Evolutionary conservation across 2,113 vertebrate genomes (phyloP), one percentile per base, ranked within the genome.

Genomic region (Numenius arquata): DNA sequence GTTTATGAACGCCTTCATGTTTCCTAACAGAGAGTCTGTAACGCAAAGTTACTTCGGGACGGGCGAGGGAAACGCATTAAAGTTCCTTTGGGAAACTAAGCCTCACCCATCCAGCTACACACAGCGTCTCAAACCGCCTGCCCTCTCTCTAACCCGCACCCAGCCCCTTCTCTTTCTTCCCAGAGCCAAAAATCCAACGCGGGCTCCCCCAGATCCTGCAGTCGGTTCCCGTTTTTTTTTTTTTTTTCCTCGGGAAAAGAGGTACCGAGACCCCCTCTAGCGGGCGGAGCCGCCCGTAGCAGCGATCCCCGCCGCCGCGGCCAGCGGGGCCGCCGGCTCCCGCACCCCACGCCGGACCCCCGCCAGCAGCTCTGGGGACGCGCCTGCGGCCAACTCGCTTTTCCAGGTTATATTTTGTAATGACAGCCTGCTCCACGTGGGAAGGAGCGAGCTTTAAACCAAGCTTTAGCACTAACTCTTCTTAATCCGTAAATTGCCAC

Each of bases 221-320:
- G 20, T 23, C 34, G 0, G 11, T n/a, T 93, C 76, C 58, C 52
- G 1, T 17, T 61, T 50, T 62, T 45, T 25, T 17, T 55, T 66
- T 62, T 12, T 63, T 38, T 30, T 63, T 27, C 2, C 55, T 58
- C 15, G 11, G 70, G 43, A 96, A 96, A 92, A 56, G 29, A 77
- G 86, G 73, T 95, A 41, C 91, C 77, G 89, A 12, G 30, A 14
- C 94, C 77, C 90, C 95, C 94, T 96, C 92, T 95, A 95, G 96
- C 77, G 96, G 96, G 92, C 90, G 26, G 36, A 27, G 48, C 8
- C 26, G 2, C 75, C 81, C 1, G 13, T 10, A 18, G 83, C 72
- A 66, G 75, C 58, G 15, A 14, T 20, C 27, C 25, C 26, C 15
- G 50, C 50, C 8, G 27, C 72, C 2, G 26, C 72, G 75, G 36